These are phyloP conservation scores for Vanessa tameamea DNA, from an alignment of 1,140 invertebrate species.

Conservation along the genomic window DNA sequence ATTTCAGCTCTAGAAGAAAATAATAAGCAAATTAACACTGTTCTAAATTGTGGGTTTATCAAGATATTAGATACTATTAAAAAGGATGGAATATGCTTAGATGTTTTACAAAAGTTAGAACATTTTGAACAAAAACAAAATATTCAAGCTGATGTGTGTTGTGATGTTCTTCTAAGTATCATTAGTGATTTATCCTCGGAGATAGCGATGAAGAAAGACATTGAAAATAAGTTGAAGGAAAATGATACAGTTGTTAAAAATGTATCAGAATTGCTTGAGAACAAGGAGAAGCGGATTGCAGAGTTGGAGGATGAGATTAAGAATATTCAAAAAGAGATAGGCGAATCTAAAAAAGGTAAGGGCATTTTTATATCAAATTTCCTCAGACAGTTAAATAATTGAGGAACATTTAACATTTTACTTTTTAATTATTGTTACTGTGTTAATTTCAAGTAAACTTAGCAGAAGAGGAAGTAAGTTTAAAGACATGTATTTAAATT, in stretches of 20 bases:
- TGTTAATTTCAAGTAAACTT: no score
- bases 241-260: slow-evolving; percentile 37
- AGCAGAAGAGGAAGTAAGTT: no score
- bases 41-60: slow-evolving; percentile 37
- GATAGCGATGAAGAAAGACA: slow-evolving; percentile 33
- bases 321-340: slow-evolving; percentile 37
- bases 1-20: slow-evolving; percentile 33
- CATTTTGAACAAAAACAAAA: slow-evolving; percentile 14
- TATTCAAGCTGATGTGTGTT: slow-evolving; percentile 27
- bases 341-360: slow-evolving; percentile 51
- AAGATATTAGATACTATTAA: slow-evolving; percentile 39
- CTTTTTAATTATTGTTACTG: no score
- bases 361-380: neutral
- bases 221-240: slow-evolving; percentile 42
- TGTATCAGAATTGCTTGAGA: slow-evolving; percentile 31
- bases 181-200: slow-evolving; percentile 39
- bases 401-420: no score
- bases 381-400: no score
- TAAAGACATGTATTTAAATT: no score
- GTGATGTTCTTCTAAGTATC: slow-evolving; percentile 43
- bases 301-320: slow-evolving; percentile 43
- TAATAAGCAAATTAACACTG: slow-evolving; percentile 25
- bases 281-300: slow-evolving; percentile 41
- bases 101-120: slow-evolving; percentile 38
- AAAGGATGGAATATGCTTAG: slow-evolving; percentile 31